Base-by-base conservation (phyloP, 2,113 vertebrate genomes). In the Anseranas semipalmata region DNA sequence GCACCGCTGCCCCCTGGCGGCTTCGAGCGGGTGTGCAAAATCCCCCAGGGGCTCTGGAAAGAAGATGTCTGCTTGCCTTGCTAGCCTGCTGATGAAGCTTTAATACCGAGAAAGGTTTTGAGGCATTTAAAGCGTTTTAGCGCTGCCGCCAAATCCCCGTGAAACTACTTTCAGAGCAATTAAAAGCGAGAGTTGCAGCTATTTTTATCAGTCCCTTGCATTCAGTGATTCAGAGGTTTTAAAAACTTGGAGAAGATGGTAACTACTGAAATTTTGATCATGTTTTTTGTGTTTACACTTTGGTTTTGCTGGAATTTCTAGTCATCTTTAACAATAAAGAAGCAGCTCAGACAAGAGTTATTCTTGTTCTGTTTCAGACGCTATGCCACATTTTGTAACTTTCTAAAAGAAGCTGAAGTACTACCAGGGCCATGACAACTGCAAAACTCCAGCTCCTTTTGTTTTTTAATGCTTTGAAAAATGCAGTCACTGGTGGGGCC, bases 51-150 rank as follows among this genome's bases (percentile, higher is more conserved):
- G 39, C 17, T 30, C 17, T 35, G 37, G 62, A 19, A 52, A 25
- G 13, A 7, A 24, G 50, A 52, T 19, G 16, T 5, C 37, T 28
- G 1, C 7, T 12, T 14, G 46, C 15, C 20, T 27, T 6, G 19
- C n/a, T 12, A 5, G 30, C 16, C n/a, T 41, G 22, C 30, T 28
- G 2, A 2, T 2, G 37, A 32, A 20, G 43, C 50, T 63, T 30
- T 9, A 15, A 52, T 1, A 2, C 0, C 3, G 33, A 25, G 50
- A 43, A 71, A 15, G 21, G 4, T 33, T 52, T 33, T 7, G 18
- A 52, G 62, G 22, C 30, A 2, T 35, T 53, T 12, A 3, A 6
- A 45, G 16, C 14, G 0, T 67, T n/a, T n/a, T 9, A 18, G 3
- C 37, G 67, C 75, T 76, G 3, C 18, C 2, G 0, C 66, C 37